Conservation (phyloP, 1,140 invertebrate genomes). For the Subanguina moxae region DNA sequence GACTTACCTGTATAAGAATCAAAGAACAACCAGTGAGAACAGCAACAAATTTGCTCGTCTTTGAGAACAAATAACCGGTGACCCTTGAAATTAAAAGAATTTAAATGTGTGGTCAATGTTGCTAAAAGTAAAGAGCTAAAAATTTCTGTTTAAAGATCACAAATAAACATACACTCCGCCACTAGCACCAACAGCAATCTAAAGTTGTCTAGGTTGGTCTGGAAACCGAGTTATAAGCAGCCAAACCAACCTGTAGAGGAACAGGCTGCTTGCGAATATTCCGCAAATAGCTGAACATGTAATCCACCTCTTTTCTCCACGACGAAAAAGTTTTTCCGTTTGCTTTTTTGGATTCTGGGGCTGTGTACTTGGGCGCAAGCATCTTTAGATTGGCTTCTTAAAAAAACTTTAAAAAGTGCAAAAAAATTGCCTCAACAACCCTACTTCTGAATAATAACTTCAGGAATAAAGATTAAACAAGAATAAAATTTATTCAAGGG, state of each 20-base stretch:
- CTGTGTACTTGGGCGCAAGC: too few relatives aligned
- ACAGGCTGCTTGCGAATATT: conserved; percentile 24
- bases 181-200: conserved; percentile 21
- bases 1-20: conserved; percentile 29
- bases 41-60: conserved; percentile 23
- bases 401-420: too few relatives aligned
- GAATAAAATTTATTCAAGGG: too few relatives aligned
- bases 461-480: too few relatives aligned
- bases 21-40: conserved; percentile 21
- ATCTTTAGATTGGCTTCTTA: too few relatives aligned
- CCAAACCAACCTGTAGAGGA: not conserved
- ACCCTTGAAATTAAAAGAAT: conserved; percentile 35
- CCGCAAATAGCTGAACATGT: conserved; percentile 26
- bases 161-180: conserved; percentile 22
- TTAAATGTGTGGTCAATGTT: too few relatives aligned
- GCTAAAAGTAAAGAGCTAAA: not conserved
- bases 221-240: too few relatives aligned
- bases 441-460: too few relatives aligned
- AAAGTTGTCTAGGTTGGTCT: not conserved
- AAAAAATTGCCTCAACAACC: too few relatives aligned
- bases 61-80: conserved; percentile 35
- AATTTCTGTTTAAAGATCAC: not conserved
- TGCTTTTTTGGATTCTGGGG: too few relatives aligned
- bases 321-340: not conserved
- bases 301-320: conserved; percentile 21